A percentile compares a stretch with the other conserved stretches of the same genome.
These are phyloP conservation scores for Amphilophus citrinellus DNA, from an alignment of 2,113 vertebrate species.

Conservation along the genomic window DNA sequence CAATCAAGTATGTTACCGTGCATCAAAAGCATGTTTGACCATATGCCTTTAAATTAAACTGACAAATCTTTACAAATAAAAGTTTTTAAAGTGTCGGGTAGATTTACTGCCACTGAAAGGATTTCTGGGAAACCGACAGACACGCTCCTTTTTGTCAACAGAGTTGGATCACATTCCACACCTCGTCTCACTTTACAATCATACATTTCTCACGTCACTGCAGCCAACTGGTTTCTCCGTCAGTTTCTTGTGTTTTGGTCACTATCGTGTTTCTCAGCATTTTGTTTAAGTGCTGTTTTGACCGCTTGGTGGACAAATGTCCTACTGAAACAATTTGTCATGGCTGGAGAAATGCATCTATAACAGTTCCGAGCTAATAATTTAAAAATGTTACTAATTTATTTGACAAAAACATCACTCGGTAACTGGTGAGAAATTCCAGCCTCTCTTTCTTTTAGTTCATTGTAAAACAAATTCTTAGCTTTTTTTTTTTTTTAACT, in stretches of 20 bases:
- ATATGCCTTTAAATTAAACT: background rate
- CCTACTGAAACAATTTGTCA: background rate
- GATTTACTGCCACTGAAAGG: conserved; percentile 17
- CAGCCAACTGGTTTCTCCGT: conserved; percentile 40
- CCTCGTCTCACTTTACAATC: conserved; percentile 61
- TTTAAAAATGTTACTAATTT: background rate
- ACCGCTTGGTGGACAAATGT: background rate
- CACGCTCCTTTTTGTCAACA: background rate
- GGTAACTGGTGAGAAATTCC: background rate
- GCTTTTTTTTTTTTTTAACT: background rate
- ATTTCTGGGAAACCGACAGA: conserved; percentile 25
- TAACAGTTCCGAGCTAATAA: background rate
- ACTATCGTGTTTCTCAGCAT: background rate
- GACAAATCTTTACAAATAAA: conserved; percentile 12
- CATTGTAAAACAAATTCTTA: background rate
- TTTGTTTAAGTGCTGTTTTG: background rate
- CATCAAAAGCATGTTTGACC: conserved; percentile 12
- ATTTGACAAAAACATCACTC: background rate
- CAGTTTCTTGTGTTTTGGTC: background rate
- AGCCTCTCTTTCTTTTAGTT: background rate
- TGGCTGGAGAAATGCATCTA: background rate
- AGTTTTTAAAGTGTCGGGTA: background rate
- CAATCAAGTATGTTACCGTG: background rate
- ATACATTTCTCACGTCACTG: conserved; percentile 59
- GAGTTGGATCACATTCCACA: conserved; percentile 59